Percentiles rank a stretch among this genome's conserved stretches.
These are phyloP conservation scores for Agrotis segetum DNA, from an alignment of 2,888 invertebrate genomes.

Conservation along the genomic window DNA sequence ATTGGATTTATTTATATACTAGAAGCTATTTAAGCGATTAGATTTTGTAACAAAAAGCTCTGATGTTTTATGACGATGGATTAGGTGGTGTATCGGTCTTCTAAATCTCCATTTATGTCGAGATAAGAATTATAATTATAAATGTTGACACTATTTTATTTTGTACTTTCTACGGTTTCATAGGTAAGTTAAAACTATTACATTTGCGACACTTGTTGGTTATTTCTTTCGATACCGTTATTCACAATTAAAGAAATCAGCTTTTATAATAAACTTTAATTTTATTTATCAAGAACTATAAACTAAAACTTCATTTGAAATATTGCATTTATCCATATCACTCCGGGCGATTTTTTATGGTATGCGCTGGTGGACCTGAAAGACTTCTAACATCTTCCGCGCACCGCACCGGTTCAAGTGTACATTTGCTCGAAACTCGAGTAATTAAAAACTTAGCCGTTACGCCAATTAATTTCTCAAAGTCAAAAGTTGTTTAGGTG, in stretches of 20 bases:
- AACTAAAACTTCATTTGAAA: background rate
- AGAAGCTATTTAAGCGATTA: background rate
- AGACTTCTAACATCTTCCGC: slow-evolving; percentile 49
- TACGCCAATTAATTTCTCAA: slow-evolving; percentile 89
- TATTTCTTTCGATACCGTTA: no score
- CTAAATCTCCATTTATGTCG: background rate
- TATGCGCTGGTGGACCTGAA: slow-evolving; percentile 25
- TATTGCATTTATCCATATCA: background rate
- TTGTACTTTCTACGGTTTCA: no score
- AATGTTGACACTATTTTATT: no score
- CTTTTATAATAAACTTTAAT: no score
- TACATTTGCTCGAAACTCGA: slow-evolving; percentile 72
- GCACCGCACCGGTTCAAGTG: slow-evolving; percentile 62
- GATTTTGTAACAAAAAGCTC: background rate
- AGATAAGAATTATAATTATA: no score
- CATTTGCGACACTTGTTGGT: no score
- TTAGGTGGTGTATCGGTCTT: background rate
- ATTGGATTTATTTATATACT: background rate
- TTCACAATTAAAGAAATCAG: no score
- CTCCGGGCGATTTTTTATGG: background rate
- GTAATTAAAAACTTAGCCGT: slow-evolving; percentile 85
- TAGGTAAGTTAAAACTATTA: no score
- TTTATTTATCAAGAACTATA: no score
- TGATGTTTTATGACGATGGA: background rate
- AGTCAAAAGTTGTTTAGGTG: slow-evolving; percentile 80